Conservation (phyloP, 1,140 invertebrate species). For the Drosophila kepulauana region DNA sequence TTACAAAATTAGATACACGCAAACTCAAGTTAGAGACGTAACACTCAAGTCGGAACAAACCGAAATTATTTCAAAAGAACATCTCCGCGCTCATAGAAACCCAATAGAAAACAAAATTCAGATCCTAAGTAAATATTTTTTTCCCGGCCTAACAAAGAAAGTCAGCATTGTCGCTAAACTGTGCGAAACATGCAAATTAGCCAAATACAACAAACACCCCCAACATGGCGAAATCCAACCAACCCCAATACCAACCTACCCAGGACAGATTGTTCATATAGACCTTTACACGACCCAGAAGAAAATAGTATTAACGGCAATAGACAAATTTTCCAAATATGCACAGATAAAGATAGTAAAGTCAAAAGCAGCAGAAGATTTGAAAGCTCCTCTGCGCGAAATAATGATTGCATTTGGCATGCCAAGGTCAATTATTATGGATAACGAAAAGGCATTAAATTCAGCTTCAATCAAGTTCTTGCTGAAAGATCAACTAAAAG, state of each 20-base stretch:
- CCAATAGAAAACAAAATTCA: not conserved
- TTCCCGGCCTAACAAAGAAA: constrained; percentile 22
- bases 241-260: not conserved
- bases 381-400: not conserved
- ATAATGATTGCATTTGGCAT: constrained; percentile 6
- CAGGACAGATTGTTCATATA: not conserved
- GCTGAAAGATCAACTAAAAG: not conserved
- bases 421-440: not conserved
- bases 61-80: constrained; percentile 19
- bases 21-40: constrained; percentile 21
- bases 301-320: not conserved
- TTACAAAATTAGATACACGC: constrained; percentile 32
- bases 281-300: not conserved
- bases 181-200: constrained; percentile 24
- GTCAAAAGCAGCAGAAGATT: not conserved
- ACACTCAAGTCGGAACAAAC: constrained; percentile 1
- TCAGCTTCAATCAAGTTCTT: not conserved
- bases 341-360: not conserved
- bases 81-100: constrained; percentile 30
- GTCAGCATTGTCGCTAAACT: not conserved
- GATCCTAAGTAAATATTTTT: constrained; percentile 32
- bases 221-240: constrained; percentile 2
- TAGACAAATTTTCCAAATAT: not conserved
- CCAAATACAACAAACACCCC: constrained; percentile 32
- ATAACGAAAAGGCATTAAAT: not conserved